Conservation (phyloP, 1,140 invertebrate species). For the Nixonia krombeini region DNA sequence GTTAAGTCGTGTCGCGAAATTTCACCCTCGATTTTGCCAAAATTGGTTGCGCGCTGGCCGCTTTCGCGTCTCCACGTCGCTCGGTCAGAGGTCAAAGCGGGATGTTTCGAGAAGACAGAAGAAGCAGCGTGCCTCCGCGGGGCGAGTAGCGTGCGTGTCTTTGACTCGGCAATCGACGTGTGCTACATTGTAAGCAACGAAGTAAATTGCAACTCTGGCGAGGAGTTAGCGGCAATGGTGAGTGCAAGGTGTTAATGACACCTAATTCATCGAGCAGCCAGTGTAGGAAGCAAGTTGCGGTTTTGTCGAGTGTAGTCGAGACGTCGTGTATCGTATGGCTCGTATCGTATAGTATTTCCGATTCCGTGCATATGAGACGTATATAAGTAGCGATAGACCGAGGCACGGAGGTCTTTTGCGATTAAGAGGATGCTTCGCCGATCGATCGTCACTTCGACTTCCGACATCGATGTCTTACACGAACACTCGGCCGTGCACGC, state of each 20-base stretch:
- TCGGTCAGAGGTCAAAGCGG: no score
- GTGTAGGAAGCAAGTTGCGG: slow-evolving; percentile 24
- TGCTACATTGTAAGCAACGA: no score
- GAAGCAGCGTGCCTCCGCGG: no score
- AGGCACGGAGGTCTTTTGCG: slow-evolving; percentile 27
- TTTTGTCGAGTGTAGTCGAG: slow-evolving; percentile 11
- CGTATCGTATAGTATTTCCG: slow-evolving; percentile 28
- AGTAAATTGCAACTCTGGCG: no score
- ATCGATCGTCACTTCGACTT: slow-evolving; percentile 36
- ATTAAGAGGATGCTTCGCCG: slow-evolving; percentile 26
- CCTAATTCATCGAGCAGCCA: slow-evolving; percentile 27
- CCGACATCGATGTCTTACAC: slow-evolving; percentile 18
- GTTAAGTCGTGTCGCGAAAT: no score
- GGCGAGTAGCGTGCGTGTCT: no score
- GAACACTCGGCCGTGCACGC: not conserved
- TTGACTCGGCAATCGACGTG: no score
- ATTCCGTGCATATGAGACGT: slow-evolving; percentile 32
- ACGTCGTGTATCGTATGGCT: slow-evolving; percentile 32
- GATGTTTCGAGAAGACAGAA: no score
- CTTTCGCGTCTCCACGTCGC: no score
- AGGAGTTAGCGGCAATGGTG: no score
- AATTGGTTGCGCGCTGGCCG: no score
- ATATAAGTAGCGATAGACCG: slow-evolving; percentile 25
- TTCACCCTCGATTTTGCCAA: no score
- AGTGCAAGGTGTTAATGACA: slow-evolving; percentile 30